Conservation (phyloP, 2,113 vertebrate genomes). For the Oryzias woworae region DNA sequence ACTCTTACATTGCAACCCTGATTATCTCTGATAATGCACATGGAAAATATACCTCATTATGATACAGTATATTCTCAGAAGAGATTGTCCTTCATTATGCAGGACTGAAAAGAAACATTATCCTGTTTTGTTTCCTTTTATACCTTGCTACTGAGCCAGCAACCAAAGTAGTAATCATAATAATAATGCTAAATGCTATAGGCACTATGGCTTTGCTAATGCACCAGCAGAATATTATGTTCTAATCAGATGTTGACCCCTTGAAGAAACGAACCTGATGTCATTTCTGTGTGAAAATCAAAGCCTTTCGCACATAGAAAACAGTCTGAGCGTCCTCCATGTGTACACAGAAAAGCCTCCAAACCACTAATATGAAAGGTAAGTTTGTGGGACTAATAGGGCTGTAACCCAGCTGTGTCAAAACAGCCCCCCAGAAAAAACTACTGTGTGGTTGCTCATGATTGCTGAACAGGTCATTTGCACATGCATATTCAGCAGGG, state of each 20-base stretch:
- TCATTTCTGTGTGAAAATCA: constrained; percentile 35
- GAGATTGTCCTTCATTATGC: constrained; percentile 6
- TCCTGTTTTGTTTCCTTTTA: constrained; percentile 8
- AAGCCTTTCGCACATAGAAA: constrained; percentile 34
- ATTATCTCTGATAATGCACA: constrained; percentile 1
- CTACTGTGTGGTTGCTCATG: constrained; percentile 61
- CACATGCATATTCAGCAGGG: constrained; percentile 75
- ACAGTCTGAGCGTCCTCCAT: constrained; percentile 45
- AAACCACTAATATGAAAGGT: constrained; percentile 62
- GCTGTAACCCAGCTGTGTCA: constrained; percentile 62
- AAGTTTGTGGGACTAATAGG: constrained; percentile 72
- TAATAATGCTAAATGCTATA: constrained; percentile 32
- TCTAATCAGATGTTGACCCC: constrained; percentile 54
- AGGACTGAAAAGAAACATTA: constrained; percentile 20
- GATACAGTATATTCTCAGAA: background rate
- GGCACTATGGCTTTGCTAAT: constrained; percentile 20
- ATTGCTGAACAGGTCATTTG: constrained; percentile 73
- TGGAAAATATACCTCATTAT: background rate
- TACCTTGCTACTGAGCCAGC: constrained; percentile 14
- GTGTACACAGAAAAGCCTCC: constrained; percentile 51
- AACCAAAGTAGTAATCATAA: constrained; percentile 42
- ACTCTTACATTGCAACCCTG: too few species aligned
- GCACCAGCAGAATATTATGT: constrained; percentile 57
- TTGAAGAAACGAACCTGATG: constrained; percentile 46
- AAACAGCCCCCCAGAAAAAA: constrained; percentile 64